Percentiles rank a stretch among this genome's conserved stretches.
phyloP scores from a whole-genome alignment of 2,113 vertebrate species.

The Setophaga kirtlandii region DNA sequence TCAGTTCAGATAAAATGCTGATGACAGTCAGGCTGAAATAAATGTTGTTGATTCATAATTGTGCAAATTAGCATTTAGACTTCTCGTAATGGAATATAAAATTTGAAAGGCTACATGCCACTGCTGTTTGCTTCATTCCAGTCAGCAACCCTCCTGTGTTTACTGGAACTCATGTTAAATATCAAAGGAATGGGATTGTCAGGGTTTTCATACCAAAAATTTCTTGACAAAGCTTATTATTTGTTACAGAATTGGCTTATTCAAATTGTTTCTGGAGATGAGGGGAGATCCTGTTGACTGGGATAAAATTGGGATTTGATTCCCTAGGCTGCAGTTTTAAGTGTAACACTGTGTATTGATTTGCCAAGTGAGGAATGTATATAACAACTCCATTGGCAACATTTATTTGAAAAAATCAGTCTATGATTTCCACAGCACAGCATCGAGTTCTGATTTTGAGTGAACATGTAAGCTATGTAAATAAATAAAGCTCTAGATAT shows the following conservation, averaged over 20 bases:
- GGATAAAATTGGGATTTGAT: not conserved
- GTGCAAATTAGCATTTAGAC: constrained; percentile 32
- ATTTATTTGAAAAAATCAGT: constrained; percentile 25
- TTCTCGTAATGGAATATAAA: constrained; percentile 32
- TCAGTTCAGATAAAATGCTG: not conserved
- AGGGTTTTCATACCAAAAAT: not conserved
- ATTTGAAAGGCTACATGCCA: not conserved
- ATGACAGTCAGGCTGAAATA: constrained; percentile 15
- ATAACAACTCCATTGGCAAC: not conserved
- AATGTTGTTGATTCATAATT: constrained; percentile 37
- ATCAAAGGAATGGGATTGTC: constrained; percentile 8
- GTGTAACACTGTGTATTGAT: not conserved
- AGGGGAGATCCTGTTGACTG: not conserved
- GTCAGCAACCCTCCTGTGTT: constrained; percentile 44
- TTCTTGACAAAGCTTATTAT: constrained; percentile 9
- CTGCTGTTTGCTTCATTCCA: constrained; percentile 20
- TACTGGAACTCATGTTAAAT: constrained; percentile 34
- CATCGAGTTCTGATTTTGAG: constrained; percentile 1
- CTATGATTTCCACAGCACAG: constrained; percentile 22
- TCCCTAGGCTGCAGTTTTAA: not conserved
- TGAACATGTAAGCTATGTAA: constrained; percentile 14
- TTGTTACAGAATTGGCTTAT: not conserved
- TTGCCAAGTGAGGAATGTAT: not conserved
- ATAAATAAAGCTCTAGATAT: constrained; percentile 43
- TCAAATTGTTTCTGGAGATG: not conserved